Evolutionary conservation across 2,888 invertebrate genomes (phyloP).

Genomic region (Parnassius orleans): DNA sequence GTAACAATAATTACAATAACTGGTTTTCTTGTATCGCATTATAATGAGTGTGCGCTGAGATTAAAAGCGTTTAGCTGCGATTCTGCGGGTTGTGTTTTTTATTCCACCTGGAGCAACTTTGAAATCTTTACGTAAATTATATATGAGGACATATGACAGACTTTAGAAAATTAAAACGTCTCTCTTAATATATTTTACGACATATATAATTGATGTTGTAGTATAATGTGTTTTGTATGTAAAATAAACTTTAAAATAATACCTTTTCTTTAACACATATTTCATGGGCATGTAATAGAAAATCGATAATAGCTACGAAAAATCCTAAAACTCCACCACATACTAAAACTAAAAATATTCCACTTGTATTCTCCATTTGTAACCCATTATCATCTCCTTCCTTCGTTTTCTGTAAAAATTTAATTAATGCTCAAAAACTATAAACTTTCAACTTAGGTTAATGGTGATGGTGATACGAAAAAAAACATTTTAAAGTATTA

Average conservation of each 20-base stretch:
- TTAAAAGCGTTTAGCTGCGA: too few relatives aligned
- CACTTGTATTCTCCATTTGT: constrained; percentile 93
- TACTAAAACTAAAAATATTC: constrained; percentile 93
- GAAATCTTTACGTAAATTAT: too few relatives aligned
- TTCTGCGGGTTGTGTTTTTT: too few relatives aligned
- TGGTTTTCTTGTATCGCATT: too few relatives aligned
- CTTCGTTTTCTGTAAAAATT: constrained; percentile 38
- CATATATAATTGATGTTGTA: too few relatives aligned
- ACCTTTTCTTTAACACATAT: constrained; percentile 90
- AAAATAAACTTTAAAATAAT: constrained; percentile 8
- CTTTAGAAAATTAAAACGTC: too few relatives aligned
- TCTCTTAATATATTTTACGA: too few relatives aligned
- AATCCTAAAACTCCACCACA: constrained; percentile 86
- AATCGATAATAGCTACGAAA: constrained; percentile 89
- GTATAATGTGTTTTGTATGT: not conserved
- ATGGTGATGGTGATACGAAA: not conserved
- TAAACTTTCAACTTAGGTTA: too few relatives aligned
- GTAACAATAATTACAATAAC: too few relatives aligned
- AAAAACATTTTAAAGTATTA: constrained; percentile 1
- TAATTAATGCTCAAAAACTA: not conserved
- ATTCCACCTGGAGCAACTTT: too few relatives aligned
- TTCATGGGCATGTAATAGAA: constrained; percentile 90
- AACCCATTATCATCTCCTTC: constrained; percentile 78
- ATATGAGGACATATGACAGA: too few relatives aligned
- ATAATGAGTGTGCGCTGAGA: too few relatives aligned